Conservation (phyloP, 2,797 vertebrate species). For the Pitangus sulphuratus region DNA sequence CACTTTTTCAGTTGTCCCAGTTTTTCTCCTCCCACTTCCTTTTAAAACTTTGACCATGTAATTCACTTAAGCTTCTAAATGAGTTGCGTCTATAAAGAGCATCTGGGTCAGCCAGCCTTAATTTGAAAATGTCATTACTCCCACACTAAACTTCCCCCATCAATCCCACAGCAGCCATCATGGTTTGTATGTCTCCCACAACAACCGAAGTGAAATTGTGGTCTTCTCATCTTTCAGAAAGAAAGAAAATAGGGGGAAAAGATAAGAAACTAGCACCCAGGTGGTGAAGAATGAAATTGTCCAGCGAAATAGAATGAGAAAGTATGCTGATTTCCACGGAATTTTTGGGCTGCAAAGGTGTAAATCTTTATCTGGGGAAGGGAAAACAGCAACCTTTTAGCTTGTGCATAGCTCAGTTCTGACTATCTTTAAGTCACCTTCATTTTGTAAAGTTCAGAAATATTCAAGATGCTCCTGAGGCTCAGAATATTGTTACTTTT, state of each 20-base stretch:
- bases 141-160: neutral
- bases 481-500: neutral
- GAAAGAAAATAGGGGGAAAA: neutral
- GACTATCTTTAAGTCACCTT: neutral
- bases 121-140: slow-evolving; percentile 50
- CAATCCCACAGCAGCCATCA: slow-evolving; percentile 25
- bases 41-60: slow-evolving; percentile 8
- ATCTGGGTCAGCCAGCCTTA: slow-evolving; percentile 32
- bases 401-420: neutral
- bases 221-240: neutral
- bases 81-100: slow-evolving; percentile 27
- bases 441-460: neutral
- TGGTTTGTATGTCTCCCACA: neutral
- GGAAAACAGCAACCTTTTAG: neutral
- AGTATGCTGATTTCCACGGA: neutral
- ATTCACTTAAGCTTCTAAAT: slow-evolving; percentile 29
- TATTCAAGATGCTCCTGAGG: neutral
- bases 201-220: neutral
- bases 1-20: neutral
- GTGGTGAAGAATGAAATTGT: neutral
- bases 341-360: neutral
- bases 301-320: neutral
- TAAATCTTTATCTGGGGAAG: neutral
- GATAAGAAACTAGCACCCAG: neutral
- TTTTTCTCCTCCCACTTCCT: neutral